phyloP scores from a whole-genome alignment of 2,888 invertebrate genomes.

The Sepioteuthis lessoniana region DNA sequence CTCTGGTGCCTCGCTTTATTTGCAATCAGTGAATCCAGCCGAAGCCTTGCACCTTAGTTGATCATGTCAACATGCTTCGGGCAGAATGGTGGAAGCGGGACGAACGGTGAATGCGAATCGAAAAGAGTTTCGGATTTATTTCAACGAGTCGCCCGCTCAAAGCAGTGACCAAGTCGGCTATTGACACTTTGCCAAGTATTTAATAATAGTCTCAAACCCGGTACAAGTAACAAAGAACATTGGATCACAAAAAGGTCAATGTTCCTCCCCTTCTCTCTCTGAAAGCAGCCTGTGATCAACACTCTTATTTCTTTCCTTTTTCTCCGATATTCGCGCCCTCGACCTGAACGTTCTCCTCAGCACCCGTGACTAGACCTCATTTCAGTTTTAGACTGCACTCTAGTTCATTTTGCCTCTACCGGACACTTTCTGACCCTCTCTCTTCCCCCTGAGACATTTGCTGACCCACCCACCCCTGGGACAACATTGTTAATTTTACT shows the following conservation, averaged over 20 bases:
- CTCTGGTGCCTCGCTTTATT: not conserved
- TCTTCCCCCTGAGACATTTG: too few relatives aligned
- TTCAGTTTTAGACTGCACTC: not conserved
- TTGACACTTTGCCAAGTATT: constrained; percentile 33
- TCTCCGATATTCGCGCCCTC: not conserved
- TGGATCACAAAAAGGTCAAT: constrained; percentile 1
- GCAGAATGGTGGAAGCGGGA: not conserved
- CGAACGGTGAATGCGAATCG: not conserved
- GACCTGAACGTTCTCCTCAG: not conserved
- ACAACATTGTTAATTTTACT: too few relatives aligned
- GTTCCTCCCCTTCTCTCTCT: too few relatives aligned
- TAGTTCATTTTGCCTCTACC: not conserved
- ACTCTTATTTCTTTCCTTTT: not conserved
- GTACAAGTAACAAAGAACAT: not conserved
- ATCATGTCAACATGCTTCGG: not conserved
- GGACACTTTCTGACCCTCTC: not conserved
- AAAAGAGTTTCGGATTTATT: not conserved
- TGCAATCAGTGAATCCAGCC: not conserved
- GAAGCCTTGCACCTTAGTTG: not conserved
- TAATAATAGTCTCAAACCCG: not conserved
- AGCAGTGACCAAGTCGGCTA: constrained; percentile 16
- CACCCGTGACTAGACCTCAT: not conserved
- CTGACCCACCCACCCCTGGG: too few relatives aligned
- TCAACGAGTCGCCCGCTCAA: not conserved
- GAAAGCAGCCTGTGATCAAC: not conserved